Percentiles rank a stretch among this genome's conserved stretches.
Conservation (phyloP, 2,797 vertebrate species). For the Leuciscus waleckii region DNA sequence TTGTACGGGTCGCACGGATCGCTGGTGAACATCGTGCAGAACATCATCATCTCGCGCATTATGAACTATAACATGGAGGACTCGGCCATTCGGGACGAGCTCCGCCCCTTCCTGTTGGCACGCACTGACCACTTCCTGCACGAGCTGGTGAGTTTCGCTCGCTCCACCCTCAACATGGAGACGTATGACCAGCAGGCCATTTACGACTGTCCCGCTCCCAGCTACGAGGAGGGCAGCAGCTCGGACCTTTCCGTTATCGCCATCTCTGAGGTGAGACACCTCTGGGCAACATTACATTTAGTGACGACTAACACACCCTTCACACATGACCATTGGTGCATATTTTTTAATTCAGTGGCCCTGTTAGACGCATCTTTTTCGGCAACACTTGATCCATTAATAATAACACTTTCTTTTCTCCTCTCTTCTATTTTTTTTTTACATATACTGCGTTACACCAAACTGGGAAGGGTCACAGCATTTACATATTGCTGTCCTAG, state of each 20-base stretch:
- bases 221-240: conserved; percentile 87
- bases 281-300: background rate
- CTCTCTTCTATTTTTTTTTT: no score
- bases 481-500: no score
- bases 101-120: conserved; percentile 90
- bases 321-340: background rate
- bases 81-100: conserved; percentile 86
- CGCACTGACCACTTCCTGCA: conserved; percentile 94
- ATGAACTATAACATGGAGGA: conserved; percentile 89
- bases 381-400: no score
- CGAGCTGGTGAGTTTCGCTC: conserved; percentile 92
- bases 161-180: conserved; percentile 91
- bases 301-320: background rate
- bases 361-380: no score
- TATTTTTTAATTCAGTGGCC: no score
- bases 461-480: no score
- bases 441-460: no score
- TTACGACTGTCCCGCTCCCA: conserved; percentile 89
- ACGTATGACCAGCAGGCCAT: conserved; percentile 91
- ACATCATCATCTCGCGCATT: conserved; percentile 92
- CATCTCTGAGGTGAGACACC: conserved; percentile 84
- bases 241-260: conserved; percentile 91
- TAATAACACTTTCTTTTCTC: no score
- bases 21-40: conserved; percentile 90
- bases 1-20: conserved; percentile 90